Conservation (phyloP, 2,797 vertebrate genomes). For the Aratinga solstitialis region DNA sequence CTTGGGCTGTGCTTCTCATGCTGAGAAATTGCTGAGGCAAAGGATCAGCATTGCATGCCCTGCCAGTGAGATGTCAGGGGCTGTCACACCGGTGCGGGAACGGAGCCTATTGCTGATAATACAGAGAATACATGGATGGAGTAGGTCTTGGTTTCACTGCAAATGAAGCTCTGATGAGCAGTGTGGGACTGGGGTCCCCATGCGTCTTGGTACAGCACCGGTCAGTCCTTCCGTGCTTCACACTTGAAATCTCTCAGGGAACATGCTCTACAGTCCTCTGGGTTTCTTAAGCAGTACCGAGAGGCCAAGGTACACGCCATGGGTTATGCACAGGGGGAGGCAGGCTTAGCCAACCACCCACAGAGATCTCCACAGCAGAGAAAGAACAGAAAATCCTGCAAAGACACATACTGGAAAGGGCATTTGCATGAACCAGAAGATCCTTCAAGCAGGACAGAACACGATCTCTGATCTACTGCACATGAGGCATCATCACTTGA, state of each 20-base stretch:
- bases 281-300: neutral
- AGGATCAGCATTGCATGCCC: neutral
- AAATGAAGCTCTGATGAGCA: neutral
- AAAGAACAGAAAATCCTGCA: neutral
- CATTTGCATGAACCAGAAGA: neutral
- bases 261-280: neutral
- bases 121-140: fast-evolving
- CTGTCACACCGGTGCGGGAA: neutral
- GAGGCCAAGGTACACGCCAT: neutral
- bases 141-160: neutral
- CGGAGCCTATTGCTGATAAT: neutral
- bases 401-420: neutral
- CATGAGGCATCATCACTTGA: neutral
- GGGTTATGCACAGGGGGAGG: fast-evolving
- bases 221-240: neutral
- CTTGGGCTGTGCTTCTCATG: neutral
- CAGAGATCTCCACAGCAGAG: neutral
- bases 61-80: neutral
- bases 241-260: neutral
- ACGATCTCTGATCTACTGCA: neutral
- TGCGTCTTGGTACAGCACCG: neutral
- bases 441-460: neutral
- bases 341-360: neutral
- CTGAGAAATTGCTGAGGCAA: neutral
- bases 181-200: neutral